These are phyloP conservation scores for Portevinia maculata DNA, from an alignment of 2,888 invertebrate genomes.

Conservation along the genomic window DNA sequence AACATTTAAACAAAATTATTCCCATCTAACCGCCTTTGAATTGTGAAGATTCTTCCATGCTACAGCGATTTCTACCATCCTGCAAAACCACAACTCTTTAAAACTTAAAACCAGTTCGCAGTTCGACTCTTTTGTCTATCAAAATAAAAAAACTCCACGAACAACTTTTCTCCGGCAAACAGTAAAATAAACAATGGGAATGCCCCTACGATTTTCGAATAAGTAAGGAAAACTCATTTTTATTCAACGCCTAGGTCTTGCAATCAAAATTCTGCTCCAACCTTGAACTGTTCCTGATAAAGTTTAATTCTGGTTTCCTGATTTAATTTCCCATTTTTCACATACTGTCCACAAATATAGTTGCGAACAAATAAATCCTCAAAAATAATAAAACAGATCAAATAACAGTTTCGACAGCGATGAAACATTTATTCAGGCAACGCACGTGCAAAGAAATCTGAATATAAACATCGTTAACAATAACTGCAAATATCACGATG, in stretches of 20 bases:
- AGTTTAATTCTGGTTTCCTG: conserved; percentile 14
- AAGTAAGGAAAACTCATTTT: conserved; percentile 37
- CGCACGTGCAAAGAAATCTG: conserved; percentile 62
- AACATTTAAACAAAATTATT: too few species aligned
- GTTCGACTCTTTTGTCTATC: conserved; percentile 70
- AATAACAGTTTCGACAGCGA: conserved; percentile 36
- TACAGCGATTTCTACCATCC: too few species aligned
- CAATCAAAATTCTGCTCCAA: background rate
- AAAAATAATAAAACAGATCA: background rate
- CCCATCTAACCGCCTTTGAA: too few species aligned
- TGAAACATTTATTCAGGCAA: conserved; percentile 42
- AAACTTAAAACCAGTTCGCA: conserved; percentile 39
- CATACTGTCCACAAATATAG: conserved; percentile 1
- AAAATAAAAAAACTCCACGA: conserved; percentile 71
- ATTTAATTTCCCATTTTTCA: background rate
- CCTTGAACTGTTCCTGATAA: conserved; percentile 35
- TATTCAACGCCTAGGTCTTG: conserved; percentile 9
- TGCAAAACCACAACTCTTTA: background rate
- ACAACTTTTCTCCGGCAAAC: conserved; percentile 71
- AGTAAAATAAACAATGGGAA: conserved; percentile 63
- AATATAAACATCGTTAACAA: conserved; percentile 58
- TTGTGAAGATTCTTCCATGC: too few species aligned
- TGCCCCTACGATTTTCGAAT: too few species aligned
- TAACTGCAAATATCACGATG: conserved; percentile 60
- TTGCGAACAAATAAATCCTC: background rate